A percentile compares a stretch with the other conserved stretches of the same genome.
phyloP scores from a whole-genome alignment of 2,797 vertebrate genomes.

The Amblyopsis hoosieri region DNA sequence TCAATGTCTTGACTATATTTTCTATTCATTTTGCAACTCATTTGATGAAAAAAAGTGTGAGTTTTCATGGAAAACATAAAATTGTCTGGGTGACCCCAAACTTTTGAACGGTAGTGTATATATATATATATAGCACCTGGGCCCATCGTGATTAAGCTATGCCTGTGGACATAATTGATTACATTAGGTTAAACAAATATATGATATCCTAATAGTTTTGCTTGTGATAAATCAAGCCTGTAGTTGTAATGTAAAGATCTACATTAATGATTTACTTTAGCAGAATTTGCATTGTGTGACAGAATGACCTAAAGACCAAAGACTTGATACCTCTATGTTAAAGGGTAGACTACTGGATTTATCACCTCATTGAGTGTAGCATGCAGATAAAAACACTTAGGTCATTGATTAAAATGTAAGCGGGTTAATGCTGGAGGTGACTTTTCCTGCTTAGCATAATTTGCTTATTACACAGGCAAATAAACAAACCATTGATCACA shows the following conservation, averaged over 20 bases:
- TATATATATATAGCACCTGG: too few species aligned
- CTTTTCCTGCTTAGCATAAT: slow-evolving; percentile 68
- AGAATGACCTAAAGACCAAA: slow-evolving; percentile 36
- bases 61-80: too few species aligned
- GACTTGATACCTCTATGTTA: slow-evolving; percentile 35
- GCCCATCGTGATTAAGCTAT: too few species aligned
- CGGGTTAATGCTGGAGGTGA: slow-evolving; percentile 75
- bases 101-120: too few species aligned
- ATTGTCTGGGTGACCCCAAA: too few species aligned
- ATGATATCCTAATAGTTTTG: too few species aligned
- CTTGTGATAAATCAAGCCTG: neutral
- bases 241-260: slow-evolving; percentile 13
- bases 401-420: slow-evolving; percentile 78
- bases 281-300: slow-evolving; percentile 18
- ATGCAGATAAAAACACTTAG: slow-evolving; percentile 73
- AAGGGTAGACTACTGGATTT: slow-evolving; percentile 46
- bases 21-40: too few species aligned
- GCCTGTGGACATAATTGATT: too few species aligned
- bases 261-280: neutral
- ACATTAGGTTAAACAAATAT: too few species aligned
- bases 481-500: slow-evolving; percentile 76
- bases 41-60: too few species aligned
- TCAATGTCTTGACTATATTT: too few species aligned
- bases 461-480: slow-evolving; percentile 74
- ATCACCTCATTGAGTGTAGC: slow-evolving; percentile 63